A percentile compares a stretch with the other conserved stretches of the same genome.
These are phyloP conservation scores for Cephus nigrinus DNA, from an alignment of 2,888 invertebrate genomes.

Conservation along the genomic window DNA sequence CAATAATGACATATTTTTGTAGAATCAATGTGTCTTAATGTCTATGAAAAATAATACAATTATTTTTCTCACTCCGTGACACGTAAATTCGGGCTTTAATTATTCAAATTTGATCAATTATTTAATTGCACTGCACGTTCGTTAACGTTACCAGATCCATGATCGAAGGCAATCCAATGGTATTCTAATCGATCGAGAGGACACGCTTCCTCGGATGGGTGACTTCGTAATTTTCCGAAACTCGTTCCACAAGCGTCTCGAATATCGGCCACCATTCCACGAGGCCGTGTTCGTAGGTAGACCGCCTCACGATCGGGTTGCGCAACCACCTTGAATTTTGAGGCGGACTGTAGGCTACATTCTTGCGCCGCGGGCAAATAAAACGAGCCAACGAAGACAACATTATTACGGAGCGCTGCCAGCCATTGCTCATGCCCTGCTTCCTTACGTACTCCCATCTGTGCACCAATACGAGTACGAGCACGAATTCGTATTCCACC, in stretches of 20 bases:
- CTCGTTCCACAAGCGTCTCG: background rate
- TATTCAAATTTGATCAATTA: background rate
- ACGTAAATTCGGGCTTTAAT: background rate
- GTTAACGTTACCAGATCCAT: background rate
- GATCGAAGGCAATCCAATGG: background rate
- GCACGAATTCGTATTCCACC: constrained; percentile 43
- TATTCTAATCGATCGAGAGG: background rate
- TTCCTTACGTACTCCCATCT: constrained; percentile 56
- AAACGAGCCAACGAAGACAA: constrained; percentile 64
- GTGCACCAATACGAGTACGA: constrained; percentile 11
- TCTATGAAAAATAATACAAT: background rate
- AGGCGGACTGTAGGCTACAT: constrained; percentile 65
- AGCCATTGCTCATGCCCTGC: constrained; percentile 65
- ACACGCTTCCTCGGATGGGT: background rate
- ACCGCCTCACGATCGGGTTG: constrained; percentile 46
- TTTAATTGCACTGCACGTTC: background rate
- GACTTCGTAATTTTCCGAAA: background rate
- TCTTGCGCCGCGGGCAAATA: constrained; percentile 64
- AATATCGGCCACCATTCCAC: background rate
- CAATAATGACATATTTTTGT: background rate
- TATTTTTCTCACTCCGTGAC: background rate
- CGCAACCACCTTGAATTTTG: constrained; percentile 62
- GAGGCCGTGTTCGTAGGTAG: constrained; percentile 12
- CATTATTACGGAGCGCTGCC: constrained; percentile 64
- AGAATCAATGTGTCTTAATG: background rate